Conservation (phyloP, 2,113 vertebrate genomes). For the Prionailurus viverrinus region DNA sequence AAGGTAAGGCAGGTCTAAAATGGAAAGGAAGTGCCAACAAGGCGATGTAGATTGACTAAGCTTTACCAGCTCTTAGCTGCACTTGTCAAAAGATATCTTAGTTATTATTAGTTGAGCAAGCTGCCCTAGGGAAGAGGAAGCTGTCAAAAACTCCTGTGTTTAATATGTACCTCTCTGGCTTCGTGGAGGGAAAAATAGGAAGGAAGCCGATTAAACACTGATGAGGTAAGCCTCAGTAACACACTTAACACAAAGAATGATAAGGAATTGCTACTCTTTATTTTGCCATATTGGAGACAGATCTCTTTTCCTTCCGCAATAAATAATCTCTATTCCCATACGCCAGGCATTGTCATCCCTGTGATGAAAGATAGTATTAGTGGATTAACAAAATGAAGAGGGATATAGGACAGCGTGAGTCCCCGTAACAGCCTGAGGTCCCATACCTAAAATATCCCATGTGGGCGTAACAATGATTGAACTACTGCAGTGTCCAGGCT, state of each 20-base stretch:
- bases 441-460: neutral
- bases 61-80: constrained; percentile 83
- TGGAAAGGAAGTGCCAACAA: constrained; percentile 79
- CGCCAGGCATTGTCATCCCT: neutral
- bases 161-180: constrained; percentile 80
- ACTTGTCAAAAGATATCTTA: constrained; percentile 86
- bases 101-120: constrained; percentile 85
- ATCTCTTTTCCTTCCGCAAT: neutral
- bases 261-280: neutral
- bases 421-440: neutral
- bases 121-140: constrained; percentile 84
- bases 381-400: neutral
- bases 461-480: rapidly evolving
- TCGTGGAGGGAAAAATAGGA: constrained; percentile 60
- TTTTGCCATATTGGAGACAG: neutral
- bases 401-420: neutral
- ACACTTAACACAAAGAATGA: constrained; percentile 33
- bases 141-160: constrained; percentile 84
- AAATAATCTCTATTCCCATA: constrained; percentile 32
- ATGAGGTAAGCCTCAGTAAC: constrained; percentile 51
- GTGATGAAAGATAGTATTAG: constrained; percentile 16
- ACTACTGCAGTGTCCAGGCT: rapidly evolving
- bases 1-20: constrained; percentile 68
- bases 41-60: constrained; percentile 82
- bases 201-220: constrained; percentile 80